These are phyloP conservation scores for Monopis laevigella DNA, from an alignment of 2,888 invertebrate species.

Conservation along the genomic window DNA sequence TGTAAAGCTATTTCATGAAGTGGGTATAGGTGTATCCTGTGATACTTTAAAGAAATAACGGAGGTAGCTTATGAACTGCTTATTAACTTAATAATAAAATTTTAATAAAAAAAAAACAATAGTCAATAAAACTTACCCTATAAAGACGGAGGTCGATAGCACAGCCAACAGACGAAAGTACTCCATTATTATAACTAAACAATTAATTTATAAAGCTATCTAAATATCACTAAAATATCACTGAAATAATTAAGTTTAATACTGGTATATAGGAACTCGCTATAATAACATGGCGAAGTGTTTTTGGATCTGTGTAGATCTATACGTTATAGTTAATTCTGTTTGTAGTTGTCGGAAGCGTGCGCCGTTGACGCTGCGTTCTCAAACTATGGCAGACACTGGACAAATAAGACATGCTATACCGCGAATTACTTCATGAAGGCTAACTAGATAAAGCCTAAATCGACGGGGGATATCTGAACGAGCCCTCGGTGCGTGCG, in stretches of 20 bases:
- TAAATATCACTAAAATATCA: slow-evolving; percentile 10
- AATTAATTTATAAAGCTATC: slow-evolving; percentile 1
- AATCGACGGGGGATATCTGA: no score
- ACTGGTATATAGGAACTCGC: slow-evolving; percentile 4
- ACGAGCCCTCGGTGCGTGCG: no score
- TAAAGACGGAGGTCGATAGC: background rate
- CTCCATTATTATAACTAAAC: slow-evolving; percentile 7
- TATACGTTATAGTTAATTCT: no score
- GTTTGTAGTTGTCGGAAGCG: slow-evolving; percentile 20
- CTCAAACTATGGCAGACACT: slow-evolving; percentile 26
- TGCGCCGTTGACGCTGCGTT: slow-evolving; percentile 28
- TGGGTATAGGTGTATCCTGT: no score
- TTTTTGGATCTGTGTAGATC: background rate
- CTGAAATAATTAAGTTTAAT: slow-evolving; percentile 7
- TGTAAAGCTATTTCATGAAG: no score
- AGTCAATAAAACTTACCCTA: slow-evolving; percentile 8
- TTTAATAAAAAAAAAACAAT: background rate
- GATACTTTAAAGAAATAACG: no score
- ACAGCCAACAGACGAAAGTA: background rate
- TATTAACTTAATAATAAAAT: no score
- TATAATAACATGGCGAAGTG: slow-evolving; percentile 4
- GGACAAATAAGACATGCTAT: slow-evolving; percentile 9
- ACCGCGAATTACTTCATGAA: slow-evolving; percentile 10
- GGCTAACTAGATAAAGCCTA: no score
- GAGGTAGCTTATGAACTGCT: no score